These are phyloP conservation scores for Chiridota heheva DNA, from an alignment of 35 echinoderm and acorn worm genomes.

Conservation along the genomic window DNA sequence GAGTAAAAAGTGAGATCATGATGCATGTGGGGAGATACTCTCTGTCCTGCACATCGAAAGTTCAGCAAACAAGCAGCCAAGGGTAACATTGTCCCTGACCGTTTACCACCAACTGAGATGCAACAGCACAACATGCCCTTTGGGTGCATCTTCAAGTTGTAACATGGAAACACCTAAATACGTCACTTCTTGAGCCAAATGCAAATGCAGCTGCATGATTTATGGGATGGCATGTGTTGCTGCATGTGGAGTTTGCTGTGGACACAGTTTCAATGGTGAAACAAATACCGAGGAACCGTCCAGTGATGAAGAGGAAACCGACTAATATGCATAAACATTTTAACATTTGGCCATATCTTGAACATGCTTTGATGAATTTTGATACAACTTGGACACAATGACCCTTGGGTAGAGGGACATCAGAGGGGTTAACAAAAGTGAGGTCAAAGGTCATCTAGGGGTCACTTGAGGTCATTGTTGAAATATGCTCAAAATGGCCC, in stretches of 20 bases:
- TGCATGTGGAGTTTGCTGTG: constrained; percentile 4
- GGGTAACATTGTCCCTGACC: constrained; percentile 17
- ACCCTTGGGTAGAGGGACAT: no score
- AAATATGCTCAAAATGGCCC: no score
- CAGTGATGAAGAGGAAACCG: no score
- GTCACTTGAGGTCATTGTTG: no score
- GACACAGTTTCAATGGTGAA: constrained; percentile 5
- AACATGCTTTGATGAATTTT: no score
- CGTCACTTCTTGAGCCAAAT: constrained; percentile 10
- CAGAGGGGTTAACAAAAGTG: no score
- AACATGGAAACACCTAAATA: constrained; percentile 12
- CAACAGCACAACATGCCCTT: background rate
- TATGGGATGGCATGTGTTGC: background rate
- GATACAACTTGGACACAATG: no score
- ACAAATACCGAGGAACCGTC: no score
- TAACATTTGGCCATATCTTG: no score
- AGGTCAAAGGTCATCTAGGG: no score
- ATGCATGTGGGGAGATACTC: constrained; percentile 32
- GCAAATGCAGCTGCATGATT: background rate
- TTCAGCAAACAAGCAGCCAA: constrained; percentile 22
- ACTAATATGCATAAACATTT: no score
- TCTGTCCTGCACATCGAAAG: constrained; percentile 2
- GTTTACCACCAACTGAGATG: background rate
- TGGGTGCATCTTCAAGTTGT: background rate
- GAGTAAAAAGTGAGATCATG: constrained; percentile 15